Base-by-base conservation (phyloP, 2,888 invertebrate species). In the Smittia aterrima region DNA sequence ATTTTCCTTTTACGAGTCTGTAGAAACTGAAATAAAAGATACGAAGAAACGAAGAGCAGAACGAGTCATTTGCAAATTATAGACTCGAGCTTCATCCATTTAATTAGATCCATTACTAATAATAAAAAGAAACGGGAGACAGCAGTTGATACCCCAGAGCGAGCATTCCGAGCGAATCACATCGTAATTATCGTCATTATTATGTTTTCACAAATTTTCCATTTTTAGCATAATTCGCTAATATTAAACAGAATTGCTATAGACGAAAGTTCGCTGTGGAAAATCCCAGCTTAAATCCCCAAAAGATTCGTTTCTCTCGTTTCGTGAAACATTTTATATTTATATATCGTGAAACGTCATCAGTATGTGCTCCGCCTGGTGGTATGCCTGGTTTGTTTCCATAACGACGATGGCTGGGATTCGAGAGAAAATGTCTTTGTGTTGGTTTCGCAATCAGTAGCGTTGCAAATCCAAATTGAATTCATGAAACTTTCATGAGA, bases 341-440 rank as follows among this genome's bases (percentile, higher is more conserved):
- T 47, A 47, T n/a, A 47, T 11, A 47, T 18, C 18, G 22, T 22
- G 58, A 58, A 58, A 58, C 58, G 58, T 58, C 58, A 58, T 58
- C 58, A 58, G 47, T 47, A 47, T 58, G 22, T 70, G n/a, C 1
- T 53, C 7, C 41, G 20, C 13, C 47, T 47, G 47, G 47, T 47
- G 7, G 47, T 47, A 47, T 64, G 27, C 27, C 32, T 64, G 6
- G 22, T 53, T 40, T 9, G 70, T 70, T 70, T 47, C 70, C 53
- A 70, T 70, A 70, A 70, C 70, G 47, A 70, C 70, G 47, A n/a
- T 47, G 70, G 70, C 70, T 70, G 70, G 70, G 70, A 70, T 70
- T 53, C 53, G 70, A 25, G 13, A 20, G n/a, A 13, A 6, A 6
- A 3, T 32, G 32, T 32, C 32, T 32, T 9, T 32, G 66, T 66